Base-by-base conservation (phyloP, 2,113 vertebrate genomes). In the Ranitomeya imitator region DNA sequence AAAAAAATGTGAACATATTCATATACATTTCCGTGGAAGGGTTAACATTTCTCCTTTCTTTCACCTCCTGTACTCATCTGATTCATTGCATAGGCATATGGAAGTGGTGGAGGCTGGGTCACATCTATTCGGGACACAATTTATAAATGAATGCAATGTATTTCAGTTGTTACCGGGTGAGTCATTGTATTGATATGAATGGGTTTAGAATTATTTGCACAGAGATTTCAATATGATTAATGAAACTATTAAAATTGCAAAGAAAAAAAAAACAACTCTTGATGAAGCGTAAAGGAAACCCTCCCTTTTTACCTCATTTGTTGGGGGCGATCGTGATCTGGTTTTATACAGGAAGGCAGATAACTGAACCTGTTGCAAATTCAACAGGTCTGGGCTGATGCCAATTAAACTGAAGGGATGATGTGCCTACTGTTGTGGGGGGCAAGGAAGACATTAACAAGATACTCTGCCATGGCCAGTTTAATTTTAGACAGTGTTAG, bases 71-170 rank as follows among this genome's bases (percentile, higher is more conserved):
- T 52, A 51, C 87, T 89, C 65, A 61, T 88, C 88, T 85, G 16
- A 86, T 55, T 57, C 16, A 61, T 16, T 5, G 37, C 78, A 61
- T 51, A 85, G 15, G 6, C 61, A 89, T 83, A 52, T 89, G 83
- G 90, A 18, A 86, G 83, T 88, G 89, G 88, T 83, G 65, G 85
- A 91, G 90, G 83, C 91, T 92, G 92, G 90, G 94, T 90, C 77
- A 69, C 89, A 90, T 90, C 89, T 90, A 90, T 90, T 90, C 91
- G 88, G 86, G 90, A 90, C 92, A 89, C 45, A 52, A 90, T 88
- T 87, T 90, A 90, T 74, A 93, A 93, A 92, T 93, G 91, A 91
- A 92, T 93, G 92, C 92, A 93, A 90, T 91, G 55, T 89, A 19
- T 85, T 69, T 94, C 92, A 93, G 92, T 90, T 65, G 81, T 89